Conservation (phyloP, 2,888 invertebrate species). For the Calliphora vomitoria region DNA sequence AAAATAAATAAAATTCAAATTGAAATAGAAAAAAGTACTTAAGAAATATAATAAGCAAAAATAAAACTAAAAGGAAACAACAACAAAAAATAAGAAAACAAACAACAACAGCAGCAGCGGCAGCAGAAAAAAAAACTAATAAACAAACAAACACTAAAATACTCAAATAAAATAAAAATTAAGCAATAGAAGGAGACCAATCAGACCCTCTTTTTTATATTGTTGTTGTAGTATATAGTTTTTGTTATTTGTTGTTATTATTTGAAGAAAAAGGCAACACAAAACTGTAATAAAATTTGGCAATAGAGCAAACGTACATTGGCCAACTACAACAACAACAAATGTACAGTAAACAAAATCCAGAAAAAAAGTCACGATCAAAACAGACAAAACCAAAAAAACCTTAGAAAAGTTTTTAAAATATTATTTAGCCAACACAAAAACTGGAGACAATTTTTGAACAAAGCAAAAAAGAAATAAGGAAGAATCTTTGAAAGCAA, state of each 20-base stretch:
- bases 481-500: constrained; percentile 40
- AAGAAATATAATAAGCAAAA: constrained; percentile 54
- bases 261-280: constrained; percentile 9
- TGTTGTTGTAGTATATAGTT: background rate
- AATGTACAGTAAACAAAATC: constrained; percentile 22
- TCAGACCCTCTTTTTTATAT: constrained; percentile 4
- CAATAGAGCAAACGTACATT: constrained; percentile 30
- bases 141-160: constrained; percentile 32
- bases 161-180: constrained; percentile 56
- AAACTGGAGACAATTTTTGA: constrained; percentile 35
- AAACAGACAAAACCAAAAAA: constrained; percentile 27
- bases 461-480: constrained; percentile 35
- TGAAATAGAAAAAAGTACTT: constrained; percentile 58
- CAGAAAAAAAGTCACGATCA: constrained; percentile 58
- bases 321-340: constrained; percentile 25
- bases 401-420: constrained; percentile 19
- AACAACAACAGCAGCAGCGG: background rate
- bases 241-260: constrained; percentile 22
- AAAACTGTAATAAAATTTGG: constrained; percentile 53
- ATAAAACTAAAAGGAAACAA: constrained; percentile 23
- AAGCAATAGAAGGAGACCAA: constrained; percentile 39
- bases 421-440: constrained; percentile 57
- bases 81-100: background rate
- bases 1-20: constrained; percentile 30
- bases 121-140: background rate